Evolutionary conservation across 2,113 vertebrate species (phyloP).

Genomic region (Dasypus novemcinctus): DNA sequence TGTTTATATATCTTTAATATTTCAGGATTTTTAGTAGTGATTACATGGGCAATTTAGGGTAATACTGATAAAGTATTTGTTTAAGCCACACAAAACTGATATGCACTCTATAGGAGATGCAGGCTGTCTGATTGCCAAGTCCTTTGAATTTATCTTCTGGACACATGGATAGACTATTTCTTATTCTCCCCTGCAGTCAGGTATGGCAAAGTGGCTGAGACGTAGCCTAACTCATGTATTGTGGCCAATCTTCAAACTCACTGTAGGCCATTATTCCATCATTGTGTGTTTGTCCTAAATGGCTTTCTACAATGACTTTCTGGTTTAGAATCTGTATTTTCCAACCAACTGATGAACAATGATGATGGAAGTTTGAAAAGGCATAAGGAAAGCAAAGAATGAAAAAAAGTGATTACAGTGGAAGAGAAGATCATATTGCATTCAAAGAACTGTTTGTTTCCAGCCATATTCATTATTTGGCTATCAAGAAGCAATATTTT

Average conservation of each 20-base stretch:
- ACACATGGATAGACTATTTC: neutral
- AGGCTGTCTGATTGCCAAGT: no score
- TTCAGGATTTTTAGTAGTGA: no score
- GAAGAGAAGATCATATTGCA: neutral
- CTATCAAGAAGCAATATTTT: neutral
- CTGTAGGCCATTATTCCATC: neutral
- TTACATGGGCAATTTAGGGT: no score
- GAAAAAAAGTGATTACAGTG: neutral
- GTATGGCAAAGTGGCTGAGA: neutral
- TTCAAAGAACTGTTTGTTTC: neutral
- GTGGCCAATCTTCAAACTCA: no score
- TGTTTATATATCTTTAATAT: no score
- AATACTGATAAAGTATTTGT: no score
- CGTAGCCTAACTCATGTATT: fast-evolving
- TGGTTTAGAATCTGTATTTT: neutral
- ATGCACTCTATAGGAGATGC: no score
- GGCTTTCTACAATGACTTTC: neutral
- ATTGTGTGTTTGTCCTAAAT: neutral
- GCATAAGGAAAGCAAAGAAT: neutral
- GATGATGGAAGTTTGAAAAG: neutral
- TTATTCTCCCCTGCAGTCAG: no score
- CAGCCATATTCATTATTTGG: neutral
- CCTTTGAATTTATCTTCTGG: no score
- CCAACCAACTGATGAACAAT: neutral
- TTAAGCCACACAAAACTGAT: no score